Base-by-base conservation (phyloP, 2,888 invertebrate genomes). In the Dinocampus coccinellae region DNA sequence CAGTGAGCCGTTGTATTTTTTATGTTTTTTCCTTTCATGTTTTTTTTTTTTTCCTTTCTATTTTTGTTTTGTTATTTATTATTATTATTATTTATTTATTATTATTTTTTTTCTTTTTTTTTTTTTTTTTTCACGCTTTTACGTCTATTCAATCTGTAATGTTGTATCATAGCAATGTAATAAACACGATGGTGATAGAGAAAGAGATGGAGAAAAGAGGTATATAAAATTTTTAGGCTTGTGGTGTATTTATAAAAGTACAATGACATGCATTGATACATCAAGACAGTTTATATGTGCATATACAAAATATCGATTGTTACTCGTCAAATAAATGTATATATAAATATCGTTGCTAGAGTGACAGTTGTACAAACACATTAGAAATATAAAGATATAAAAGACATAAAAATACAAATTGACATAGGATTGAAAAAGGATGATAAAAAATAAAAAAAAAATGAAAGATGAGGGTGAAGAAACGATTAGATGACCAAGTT, bases 351-450 rank as follows among this genome's bases (percentile, higher is more conserved):
- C 26, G 47, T 22, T 42, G 36, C 64, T 47, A 72, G 73, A 71
- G 76, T 73, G 75, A 80, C 80, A 81, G 80, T 81, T 81, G 79
- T 81, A 78, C 79, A 82, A 80, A 82, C 79, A 81, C 74, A 80
- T 80, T 79, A 79, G 75, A 73, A 75, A 74, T 77, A 78, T 77
- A 71, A 62, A 70, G 55, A 64, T 57, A 34, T n/a, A n/a, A n/a
- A 39, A 61, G 34, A 66, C 13, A 26, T 26, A 55, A 55, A 24
- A 3, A 29, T 55, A 55, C 26, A 16, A 16, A 47, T 47, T 47
- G 47, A 47, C 47, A 4, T n/a, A 47, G n/a, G 34, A 33, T 57
- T 57, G 11, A 57, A 29, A 53, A 53, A 34, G 42, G 53, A 57
- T 39, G 55, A 63, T 63, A 58, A 52, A 39, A 16, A 39, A 66